Percentiles rank a stretch among this genome's conserved stretches.
phyloP scores from a whole-genome alignment of 2,888 invertebrate genomes.

The Pandemis corylana region DNA sequence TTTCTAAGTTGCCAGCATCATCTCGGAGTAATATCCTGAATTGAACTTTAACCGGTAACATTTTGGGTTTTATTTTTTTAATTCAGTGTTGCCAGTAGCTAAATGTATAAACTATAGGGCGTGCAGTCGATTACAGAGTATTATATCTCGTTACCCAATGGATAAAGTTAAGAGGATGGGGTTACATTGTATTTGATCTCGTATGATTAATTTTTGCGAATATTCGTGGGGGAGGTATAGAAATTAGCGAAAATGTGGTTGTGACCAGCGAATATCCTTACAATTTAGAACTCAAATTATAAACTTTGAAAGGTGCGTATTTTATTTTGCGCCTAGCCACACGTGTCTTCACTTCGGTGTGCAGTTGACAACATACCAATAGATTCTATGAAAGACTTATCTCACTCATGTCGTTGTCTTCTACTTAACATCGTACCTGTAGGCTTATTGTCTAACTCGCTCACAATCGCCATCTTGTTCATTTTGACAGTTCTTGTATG shows the following conservation, averaged over 20 bases:
- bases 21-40: background rate
- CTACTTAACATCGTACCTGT: too few relatives aligned
- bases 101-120: constrained; percentile 17
- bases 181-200: constrained; percentile 18
- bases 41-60: background rate
- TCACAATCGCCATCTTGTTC: too few relatives aligned
- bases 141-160: constrained; percentile 22
- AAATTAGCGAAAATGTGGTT: background rate
- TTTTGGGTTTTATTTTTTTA: background rate
- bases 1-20: background rate
- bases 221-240: background rate
- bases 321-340: too few relatives aligned
- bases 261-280: background rate
- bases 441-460: too few relatives aligned
- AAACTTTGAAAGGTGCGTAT: too few relatives aligned
- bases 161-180: constrained; percentile 20
- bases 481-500: too few relatives aligned
- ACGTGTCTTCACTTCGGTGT: too few relatives aligned
- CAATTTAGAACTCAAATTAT: too few relatives aligned
- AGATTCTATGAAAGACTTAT: too few relatives aligned
- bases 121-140: constrained; percentile 24
- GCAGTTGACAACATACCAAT: too few relatives aligned
- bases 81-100: constrained; percentile 5
- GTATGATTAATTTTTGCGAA: constrained; percentile 17
- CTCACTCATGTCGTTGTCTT: too few relatives aligned